Evolutionary conservation across 2,797 vertebrate genomes (phyloP).

Genomic region (Gymnoscopelus braueri): DNA sequence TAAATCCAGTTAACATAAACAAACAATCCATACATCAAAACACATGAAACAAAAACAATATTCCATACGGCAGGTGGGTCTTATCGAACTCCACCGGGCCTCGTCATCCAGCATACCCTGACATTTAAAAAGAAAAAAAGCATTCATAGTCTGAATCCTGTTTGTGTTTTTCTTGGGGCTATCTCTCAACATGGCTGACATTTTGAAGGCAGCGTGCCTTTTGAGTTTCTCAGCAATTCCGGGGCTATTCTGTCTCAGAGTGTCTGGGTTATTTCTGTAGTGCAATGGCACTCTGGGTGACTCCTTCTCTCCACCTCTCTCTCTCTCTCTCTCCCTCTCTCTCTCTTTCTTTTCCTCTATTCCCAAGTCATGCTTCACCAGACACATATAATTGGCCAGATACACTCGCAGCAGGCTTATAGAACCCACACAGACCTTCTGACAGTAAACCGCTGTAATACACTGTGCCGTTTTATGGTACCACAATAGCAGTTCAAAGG

Average conservation of each 20-base stretch:
- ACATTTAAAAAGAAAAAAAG: conserved; percentile 1
- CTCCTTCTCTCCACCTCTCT: background rate
- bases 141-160: background rate
- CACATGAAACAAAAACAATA: conserved; percentile 11
- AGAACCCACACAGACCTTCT: background rate
- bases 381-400: conserved; percentile 1
- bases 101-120: background rate
- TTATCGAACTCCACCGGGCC: conserved; percentile 1
- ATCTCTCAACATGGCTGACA: background rate
- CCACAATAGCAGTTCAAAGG: too few species aligned
- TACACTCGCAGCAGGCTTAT: background rate
- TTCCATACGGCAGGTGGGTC: background rate
- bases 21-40: conserved; percentile 18
- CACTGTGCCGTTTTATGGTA: too few species aligned
- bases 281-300: background rate
- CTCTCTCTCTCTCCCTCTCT: background rate
- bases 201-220: background rate
- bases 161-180: conserved; percentile 1
- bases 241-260: background rate
- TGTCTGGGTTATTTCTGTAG: conserved; percentile 1
- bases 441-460: too few species aligned
- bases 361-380: background rate
- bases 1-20: conserved; percentile 38
- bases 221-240: background rate
- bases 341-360: background rate